These are phyloP conservation scores for Coenonympha arcania DNA, from an alignment of 2,888 invertebrate genomes.

Conservation along the genomic window DNA sequence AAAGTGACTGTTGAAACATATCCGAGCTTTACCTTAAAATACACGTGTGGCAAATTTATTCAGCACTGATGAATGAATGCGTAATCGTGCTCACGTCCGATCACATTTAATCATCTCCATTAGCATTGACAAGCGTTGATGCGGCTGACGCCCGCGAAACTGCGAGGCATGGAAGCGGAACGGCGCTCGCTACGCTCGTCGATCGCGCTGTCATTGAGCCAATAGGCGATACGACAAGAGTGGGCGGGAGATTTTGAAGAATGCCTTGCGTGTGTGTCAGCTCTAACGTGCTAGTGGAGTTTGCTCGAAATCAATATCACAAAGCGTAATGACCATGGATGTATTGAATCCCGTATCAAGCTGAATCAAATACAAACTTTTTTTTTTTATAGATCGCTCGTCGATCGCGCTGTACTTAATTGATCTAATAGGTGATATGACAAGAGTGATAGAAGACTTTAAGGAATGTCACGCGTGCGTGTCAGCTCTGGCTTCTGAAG, in stretches of 20 bases:
- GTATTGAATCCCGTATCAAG: no score
- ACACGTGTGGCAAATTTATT: constrained; percentile 5
- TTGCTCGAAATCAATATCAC: no score
- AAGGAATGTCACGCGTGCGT: no score
- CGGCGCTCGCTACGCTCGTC: constrained; percentile 55
- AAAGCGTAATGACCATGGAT: no score
- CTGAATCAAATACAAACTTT: no score
- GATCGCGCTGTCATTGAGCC: constrained; percentile 50
- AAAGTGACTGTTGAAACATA: neutral
- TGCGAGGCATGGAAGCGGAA: constrained; percentile 45
- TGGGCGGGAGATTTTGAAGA: neutral
- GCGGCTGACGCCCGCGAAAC: constrained; percentile 1
- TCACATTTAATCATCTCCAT: constrained; percentile 10
- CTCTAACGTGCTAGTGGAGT: no score
- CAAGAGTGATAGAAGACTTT: no score
- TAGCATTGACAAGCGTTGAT: constrained; percentile 17
- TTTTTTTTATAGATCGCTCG: no score
- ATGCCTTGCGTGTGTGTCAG: no score
- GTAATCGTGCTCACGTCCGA: constrained; percentile 11
- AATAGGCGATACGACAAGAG: constrained; percentile 4
- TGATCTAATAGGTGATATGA: no score
- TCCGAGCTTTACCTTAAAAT: neutral
- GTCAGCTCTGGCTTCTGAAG: no score
- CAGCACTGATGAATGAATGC: constrained; percentile 8
- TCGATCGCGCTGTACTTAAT: no score